Base-by-base conservation (phyloP, 2,797 vertebrate genomes). In the Serranus cabrilla region DNA sequence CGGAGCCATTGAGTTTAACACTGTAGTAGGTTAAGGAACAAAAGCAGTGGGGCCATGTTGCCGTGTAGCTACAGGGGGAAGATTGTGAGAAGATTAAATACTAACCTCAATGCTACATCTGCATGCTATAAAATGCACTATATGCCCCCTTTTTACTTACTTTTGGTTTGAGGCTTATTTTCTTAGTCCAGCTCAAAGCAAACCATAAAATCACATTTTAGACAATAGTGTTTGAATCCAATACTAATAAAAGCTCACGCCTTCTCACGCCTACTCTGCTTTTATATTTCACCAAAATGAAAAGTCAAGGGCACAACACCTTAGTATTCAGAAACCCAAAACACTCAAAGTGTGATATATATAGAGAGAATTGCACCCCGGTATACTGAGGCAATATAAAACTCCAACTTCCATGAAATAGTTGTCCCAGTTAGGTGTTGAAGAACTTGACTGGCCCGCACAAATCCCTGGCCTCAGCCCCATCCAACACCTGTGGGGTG, bases 1-100 rank as follows among this genome's bases (percentile, higher is more conserved):
- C 27, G 4, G 68, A 61, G 45, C 71, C 55, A 31, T 0, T n/a
- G 42, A 73, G 50, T 60, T 76, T 50, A 40, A 80, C 54, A 59
- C 71, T 66, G 60, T 34, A 11, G 21, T 25, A 2, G 17, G 60
- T 54, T 59, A 25, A 60, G 50, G 49, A 78, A 47, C 55, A 70
- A 58, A 67, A 60, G 42, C 0, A 23, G 27, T n/a, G 40, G 50
- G 64, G 61, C 57, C 55, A 57, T 21, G 39, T 49, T 20, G 39
- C 31, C 56, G 14, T 49, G 54, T 55, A 65, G 67, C 67, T 46
- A 31, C 56, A 56, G 45, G 47, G 40, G 57, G 59, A 34, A 34
- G 34, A 43, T 42, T 54, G 42, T 51, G 39, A 75, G 57, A n/a
- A 43, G 47, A 61, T 39, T 42, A 60, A 61, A 74, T 34, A 18